A percentile compares a stretch with the other conserved stretches of the same genome.
phyloP scores from a whole-genome alignment of 2,888 invertebrate genomes.

The Melangyna quadrimaculata region DNA sequence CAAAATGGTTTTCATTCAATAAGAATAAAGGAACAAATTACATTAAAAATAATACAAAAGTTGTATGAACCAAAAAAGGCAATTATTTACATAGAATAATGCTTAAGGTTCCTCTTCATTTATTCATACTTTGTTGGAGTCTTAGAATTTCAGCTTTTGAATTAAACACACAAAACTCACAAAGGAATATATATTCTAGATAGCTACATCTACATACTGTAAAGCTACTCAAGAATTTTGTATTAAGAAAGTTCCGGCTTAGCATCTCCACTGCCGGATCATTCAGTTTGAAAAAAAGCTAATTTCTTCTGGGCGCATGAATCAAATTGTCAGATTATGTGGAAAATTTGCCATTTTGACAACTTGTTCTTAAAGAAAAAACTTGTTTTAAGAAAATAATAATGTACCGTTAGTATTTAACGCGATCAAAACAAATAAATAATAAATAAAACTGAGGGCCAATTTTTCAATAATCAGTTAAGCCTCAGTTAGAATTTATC shows the following conservation, averaged over 20 bases:
- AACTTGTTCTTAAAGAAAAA: too few relatives aligned
- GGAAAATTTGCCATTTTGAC: too few relatives aligned
- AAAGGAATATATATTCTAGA: background rate
- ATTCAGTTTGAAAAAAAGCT: background rate
- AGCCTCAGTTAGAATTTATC: too few relatives aligned
- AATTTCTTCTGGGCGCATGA: too few relatives aligned
- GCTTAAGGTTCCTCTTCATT: constrained; percentile 5
- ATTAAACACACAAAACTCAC: background rate
- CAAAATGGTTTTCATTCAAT: background rate
- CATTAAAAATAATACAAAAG: background rate
- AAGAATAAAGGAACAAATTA: background rate
- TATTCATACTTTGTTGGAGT: background rate
- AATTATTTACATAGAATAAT: constrained; percentile 39
- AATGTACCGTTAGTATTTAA: too few relatives aligned
- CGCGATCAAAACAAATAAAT: too few relatives aligned
- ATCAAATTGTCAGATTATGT: too few relatives aligned
- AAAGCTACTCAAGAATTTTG: background rate
- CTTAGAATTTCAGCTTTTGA: constrained; percentile 5
- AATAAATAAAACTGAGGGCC: too few relatives aligned
- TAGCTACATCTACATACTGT: too few relatives aligned
- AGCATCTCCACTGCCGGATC: background rate
- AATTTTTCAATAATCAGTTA: too few relatives aligned
- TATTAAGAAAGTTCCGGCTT: background rate
- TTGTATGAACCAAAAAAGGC: constrained; percentile 27
- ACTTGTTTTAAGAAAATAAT: too few relatives aligned